Conservation (phyloP, 1,140 invertebrate species). For the Meloidogyne hapla region DNA sequence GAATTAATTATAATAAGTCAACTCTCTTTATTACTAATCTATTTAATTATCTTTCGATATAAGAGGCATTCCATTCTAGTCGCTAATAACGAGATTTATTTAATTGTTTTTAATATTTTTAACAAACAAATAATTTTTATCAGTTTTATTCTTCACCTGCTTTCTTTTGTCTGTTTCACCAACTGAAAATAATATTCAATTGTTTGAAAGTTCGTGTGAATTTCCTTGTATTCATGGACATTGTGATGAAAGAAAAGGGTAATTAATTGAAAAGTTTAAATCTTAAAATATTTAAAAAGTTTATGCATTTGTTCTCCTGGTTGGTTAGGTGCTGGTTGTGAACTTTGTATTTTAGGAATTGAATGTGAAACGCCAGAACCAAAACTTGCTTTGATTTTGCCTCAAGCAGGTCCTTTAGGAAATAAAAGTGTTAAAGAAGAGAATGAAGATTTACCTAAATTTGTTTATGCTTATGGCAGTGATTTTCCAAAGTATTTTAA, state of each 20-base stretch:
- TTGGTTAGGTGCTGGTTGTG: conserved; percentile 24
- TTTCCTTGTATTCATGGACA: conserved; percentile 19
- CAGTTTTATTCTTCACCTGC: not conserved
- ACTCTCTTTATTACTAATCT: too few relatives aligned
- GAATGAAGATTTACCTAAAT: not conserved
- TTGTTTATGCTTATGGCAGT: conserved; percentile 8
- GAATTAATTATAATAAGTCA: too few relatives aligned
- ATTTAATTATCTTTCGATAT: too few relatives aligned
- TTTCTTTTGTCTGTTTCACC: not conserved
- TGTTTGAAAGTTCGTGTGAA: not conserved
- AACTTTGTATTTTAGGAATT: conserved; percentile 12
- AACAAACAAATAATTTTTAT: not conserved
- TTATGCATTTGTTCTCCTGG: conserved; percentile 12
- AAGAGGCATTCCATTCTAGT: too few relatives aligned
- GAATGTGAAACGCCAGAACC: not conserved
- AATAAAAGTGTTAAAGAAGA: not conserved
- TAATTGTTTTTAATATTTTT: not conserved
- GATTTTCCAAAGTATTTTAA: conserved; percentile 13
- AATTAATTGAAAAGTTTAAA: too few relatives aligned
- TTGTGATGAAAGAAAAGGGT: conserved; percentile 10
- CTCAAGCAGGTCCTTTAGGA: conserved; percentile 11
- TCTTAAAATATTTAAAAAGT: not conserved
- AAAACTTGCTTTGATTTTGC: conserved; percentile 7
- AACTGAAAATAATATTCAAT: not conserved
- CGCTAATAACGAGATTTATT: too few relatives aligned